phyloP scores from a whole-genome alignment of 2,113 vertebrate species.

The Gila orcuttii region DNA sequence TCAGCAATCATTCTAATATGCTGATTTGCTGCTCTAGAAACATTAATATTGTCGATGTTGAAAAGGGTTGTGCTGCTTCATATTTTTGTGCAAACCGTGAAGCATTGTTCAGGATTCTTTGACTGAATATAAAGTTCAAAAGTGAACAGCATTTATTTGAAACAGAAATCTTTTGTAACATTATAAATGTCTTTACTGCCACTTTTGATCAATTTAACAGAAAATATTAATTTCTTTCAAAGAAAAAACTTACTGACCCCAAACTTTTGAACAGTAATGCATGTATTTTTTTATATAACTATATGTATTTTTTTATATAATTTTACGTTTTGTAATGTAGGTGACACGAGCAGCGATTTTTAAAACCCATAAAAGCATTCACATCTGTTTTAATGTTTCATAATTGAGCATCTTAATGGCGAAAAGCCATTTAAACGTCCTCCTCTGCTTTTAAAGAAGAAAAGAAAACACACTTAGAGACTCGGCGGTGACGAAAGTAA shows the following conservation, averaged over 20 bases:
- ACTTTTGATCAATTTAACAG: background rate
- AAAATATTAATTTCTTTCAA: background rate
- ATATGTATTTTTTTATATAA: background rate
- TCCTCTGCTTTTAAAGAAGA: background rate
- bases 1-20: background rate
- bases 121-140: background rate
- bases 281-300: background rate
- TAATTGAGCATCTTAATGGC: background rate
- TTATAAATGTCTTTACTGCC: background rate
- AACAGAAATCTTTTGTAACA: background rate
- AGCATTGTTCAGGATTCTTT: no score
- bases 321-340: background rate
- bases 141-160: background rate
- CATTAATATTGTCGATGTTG: background rate
- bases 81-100: background rate
- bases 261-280: no score
- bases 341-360: background rate
- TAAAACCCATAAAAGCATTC: background rate
- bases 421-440: background rate
- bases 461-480: constrained; percentile 12
- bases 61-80: background rate
- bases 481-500: constrained; percentile 36
- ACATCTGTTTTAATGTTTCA: background rate
- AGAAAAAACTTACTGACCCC: background rate
- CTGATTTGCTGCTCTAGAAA: background rate